A percentile compares a stretch with the other conserved stretches of the same genome.
These are phyloP conservation scores for Sericinus montela DNA, from an alignment of 2,888 invertebrate species.

Conservation along the genomic window DNA sequence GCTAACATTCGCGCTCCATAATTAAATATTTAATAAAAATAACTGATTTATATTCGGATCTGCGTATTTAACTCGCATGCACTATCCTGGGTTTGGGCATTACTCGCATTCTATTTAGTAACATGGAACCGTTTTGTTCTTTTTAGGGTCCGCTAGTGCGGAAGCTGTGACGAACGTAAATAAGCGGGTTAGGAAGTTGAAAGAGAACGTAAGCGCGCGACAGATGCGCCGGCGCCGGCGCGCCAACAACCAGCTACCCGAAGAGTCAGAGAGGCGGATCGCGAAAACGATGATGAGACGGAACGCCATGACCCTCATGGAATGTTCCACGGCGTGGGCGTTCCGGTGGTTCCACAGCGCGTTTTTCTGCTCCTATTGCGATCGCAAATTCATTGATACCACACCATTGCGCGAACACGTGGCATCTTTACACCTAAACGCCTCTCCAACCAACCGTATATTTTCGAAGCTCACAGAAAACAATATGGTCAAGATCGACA, in stretches of 20 bases:
- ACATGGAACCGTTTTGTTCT: conserved; percentile 44
- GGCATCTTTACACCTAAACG: conserved; percentile 39
- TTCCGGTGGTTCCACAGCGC: conserved; percentile 65
- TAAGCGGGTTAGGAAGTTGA: conserved; percentile 58
- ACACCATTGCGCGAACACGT: conserved; percentile 49
- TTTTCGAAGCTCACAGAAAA: conserved; percentile 66
- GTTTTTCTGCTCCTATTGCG: conserved; percentile 67
- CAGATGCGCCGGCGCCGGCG: conserved; percentile 66
- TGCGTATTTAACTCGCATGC: neutral
- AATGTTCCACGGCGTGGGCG: conserved; percentile 67
- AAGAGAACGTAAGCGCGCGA: conserved; percentile 62
- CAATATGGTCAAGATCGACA: conserved; percentile 69
- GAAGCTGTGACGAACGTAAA: conserved; percentile 35
- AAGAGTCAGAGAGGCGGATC: conserved; percentile 62
- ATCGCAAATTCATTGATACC: conserved; percentile 52
- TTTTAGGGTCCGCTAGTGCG: conserved; percentile 66
- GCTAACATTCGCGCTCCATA: too few species aligned
- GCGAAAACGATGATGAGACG: conserved; percentile 68
- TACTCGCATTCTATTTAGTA: conserved; percentile 8
- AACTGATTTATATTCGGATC: too few species aligned
- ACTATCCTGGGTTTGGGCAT: neutral
- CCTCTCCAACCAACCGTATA: conserved; percentile 47
- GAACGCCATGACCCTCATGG: conserved; percentile 58
- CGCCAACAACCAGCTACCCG: conserved; percentile 64
- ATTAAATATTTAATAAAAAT: too few species aligned